Percentiles rank a stretch among this genome's conserved stretches.
Conservation (phyloP, 2,888 invertebrate genomes). For the Lysandra coridon region DNA sequence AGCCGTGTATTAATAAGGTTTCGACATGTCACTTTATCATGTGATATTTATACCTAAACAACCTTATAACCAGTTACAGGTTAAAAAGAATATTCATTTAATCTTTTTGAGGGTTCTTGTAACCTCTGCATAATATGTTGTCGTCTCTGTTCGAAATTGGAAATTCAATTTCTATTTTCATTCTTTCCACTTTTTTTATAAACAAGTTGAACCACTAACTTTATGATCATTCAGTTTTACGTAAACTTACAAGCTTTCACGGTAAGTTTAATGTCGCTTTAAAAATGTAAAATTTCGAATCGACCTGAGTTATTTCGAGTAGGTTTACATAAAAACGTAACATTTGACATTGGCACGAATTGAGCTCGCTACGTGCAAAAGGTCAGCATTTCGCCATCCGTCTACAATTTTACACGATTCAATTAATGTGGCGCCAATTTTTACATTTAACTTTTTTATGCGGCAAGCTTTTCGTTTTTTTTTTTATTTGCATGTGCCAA, state of each 20-base stretch:
- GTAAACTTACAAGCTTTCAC: neutral
- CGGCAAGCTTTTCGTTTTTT: neutral
- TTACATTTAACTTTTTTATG: neutral
- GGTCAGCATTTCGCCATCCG: conserved; percentile 29
- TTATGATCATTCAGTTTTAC: neutral
- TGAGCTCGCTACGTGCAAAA: conserved; percentile 23
- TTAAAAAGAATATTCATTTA: conserved; percentile 5
- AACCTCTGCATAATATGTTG: neutral
- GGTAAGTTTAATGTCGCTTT: neutral
- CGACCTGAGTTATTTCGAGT: neutral
- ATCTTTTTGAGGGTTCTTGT: neutral
- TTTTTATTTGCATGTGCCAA: neutral
- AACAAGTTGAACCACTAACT: neutral
- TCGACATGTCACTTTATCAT: conserved; percentile 10
- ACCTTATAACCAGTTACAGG: conserved; percentile 16
- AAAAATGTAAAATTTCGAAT: neutral
- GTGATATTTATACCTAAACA: conserved; percentile 13
- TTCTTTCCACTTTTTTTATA: neutral
- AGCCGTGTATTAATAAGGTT: conserved; percentile 19
- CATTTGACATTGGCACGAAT: conserved; percentile 27
- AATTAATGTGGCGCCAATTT: conserved; percentile 1
- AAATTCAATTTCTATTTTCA: neutral
- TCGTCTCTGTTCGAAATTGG: neutral
- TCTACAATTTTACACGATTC: conserved; percentile 14
- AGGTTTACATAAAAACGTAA: conserved; percentile 7